Base-by-base conservation (phyloP, 2,888 invertebrate species). In the Nipponacmea schrenckii region DNA sequence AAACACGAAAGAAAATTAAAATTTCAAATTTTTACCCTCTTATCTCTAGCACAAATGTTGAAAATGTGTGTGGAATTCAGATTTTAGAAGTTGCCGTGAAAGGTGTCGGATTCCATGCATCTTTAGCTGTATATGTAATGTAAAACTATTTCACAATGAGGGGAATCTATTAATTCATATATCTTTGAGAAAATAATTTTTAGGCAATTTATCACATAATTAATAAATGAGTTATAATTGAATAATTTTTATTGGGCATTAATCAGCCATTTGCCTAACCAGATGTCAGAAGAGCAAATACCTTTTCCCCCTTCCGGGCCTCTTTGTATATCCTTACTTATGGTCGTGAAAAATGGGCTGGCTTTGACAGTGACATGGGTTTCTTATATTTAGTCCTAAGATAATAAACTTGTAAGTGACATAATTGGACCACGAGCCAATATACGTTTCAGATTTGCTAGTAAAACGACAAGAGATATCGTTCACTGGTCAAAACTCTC, bases 331-430 rank as follows among this genome's bases (percentile, higher is more conserved):
- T 24, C 56, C 24, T 56, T 56, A 56, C 56, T 24, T 56, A 56
- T 24, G 24, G 24, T 56, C 20, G 56, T 56, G 56, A 56, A 56
- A 56, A 56, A 56, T 56, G 56, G 56, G 56, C 56, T 56, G 56
- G 56, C 20, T 20, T 56, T 56, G 56, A 56, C 56, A 56, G 56
- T 56, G 56, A 56, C 56, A 56, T 24, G 56, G 14, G 24, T 24
- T 56, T 20, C 20, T 56, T 56, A 56, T 56, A 56, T 56, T 56
- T 56, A 24, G 56, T 56, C 56, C 56, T 39, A 56, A 56, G 56
- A 56, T 56, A 56, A 56, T 56, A 56, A 56, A 56, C 56, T 56
- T 56, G 56, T 56, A 56, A 24, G 56, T 24, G 56, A 56, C 56
- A 56, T 56, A 56, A 56, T 56, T 20, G 24, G 24, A 56, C 56